Percentiles rank a stretch among this genome's conserved stretches.
These are phyloP conservation scores for Coendou prehensilis DNA, from an alignment of 2,797 vertebrate species.

Conservation along the genomic window DNA sequence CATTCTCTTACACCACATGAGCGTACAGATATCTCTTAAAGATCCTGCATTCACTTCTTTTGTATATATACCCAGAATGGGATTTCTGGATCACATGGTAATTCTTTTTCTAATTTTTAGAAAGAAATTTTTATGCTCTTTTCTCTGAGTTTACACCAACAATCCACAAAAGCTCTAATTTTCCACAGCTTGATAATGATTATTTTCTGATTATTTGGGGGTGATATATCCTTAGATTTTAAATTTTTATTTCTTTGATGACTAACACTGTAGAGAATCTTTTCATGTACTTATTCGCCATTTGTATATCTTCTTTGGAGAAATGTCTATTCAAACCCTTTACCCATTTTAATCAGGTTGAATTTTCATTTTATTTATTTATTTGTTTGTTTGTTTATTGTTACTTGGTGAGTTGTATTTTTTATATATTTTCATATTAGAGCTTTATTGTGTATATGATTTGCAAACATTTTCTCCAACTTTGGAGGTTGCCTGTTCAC, in stretches of 20 bases:
- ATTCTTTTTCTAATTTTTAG: constrained; percentile 17
- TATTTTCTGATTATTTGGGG: not conserved
- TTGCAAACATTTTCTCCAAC: no score
- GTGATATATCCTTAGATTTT: not conserved
- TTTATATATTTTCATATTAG: not conserved
- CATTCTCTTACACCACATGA: not conserved
- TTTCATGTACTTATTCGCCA: no score
- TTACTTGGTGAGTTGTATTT: not conserved
- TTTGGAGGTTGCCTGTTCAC: no score
- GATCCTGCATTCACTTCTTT: not conserved
- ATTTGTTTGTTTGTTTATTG: not conserved
- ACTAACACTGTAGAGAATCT: not conserved
- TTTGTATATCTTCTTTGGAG: no score
- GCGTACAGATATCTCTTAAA: not conserved
- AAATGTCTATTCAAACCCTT: no score
- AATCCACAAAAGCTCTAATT: not conserved
- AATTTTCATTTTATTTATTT: not conserved
- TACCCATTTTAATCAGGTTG: not conserved
- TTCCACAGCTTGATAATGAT: not conserved
- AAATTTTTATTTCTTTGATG: constrained; percentile 19
- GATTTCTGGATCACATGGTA: not conserved
- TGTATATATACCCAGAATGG: not conserved
- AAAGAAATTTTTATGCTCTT: not conserved
- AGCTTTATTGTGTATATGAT: not conserved
- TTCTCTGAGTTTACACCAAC: not conserved